A percentile compares a stretch with the other conserved stretches of the same genome.
These are phyloP conservation scores for Neoascia interrupta DNA, from an alignment of 2,888 invertebrate species.

Conservation along the genomic window DNA sequence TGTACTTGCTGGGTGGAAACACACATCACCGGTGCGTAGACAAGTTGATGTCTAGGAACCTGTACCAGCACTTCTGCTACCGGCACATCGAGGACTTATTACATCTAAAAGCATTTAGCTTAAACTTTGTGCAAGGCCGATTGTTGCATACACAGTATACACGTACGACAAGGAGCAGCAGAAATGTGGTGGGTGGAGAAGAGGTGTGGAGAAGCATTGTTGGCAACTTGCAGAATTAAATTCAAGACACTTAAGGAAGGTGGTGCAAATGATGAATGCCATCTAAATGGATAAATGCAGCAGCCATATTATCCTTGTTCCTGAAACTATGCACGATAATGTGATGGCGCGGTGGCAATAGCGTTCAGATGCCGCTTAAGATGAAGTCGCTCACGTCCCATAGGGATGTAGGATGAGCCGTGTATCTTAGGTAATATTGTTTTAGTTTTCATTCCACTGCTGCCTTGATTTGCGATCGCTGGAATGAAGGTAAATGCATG, in stretches of 20 bases:
- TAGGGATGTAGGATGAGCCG: conserved; percentile 4
- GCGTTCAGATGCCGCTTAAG: conserved; percentile 28
- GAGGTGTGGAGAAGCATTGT: conserved; percentile 40
- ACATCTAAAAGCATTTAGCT: conserved; percentile 63
- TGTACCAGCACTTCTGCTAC: conserved; percentile 29
- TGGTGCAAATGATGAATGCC: conserved; percentile 64
- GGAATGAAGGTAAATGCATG: neutral
- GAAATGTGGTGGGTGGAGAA: conserved; percentile 13
- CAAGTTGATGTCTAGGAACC: conserved; percentile 43
- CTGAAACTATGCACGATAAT: conserved; percentile 3
- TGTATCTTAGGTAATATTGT: conserved; percentile 16
- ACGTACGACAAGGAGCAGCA: conserved; percentile 50
- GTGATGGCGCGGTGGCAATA: neutral
- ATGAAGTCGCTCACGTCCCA: conserved; percentile 8
- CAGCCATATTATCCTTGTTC: conserved; percentile 61
- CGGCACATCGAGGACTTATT: conserved; percentile 49
- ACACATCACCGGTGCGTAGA: conserved; percentile 50
- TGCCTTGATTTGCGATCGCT: conserved; percentile 15
- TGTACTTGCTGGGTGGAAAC: conserved; percentile 51
- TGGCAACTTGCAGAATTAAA: conserved; percentile 65
- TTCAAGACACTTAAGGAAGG: conserved; percentile 63
- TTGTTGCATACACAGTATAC: conserved; percentile 45
- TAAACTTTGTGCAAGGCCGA: neutral
- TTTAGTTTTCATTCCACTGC: conserved; percentile 10
- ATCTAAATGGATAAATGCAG: conserved; percentile 63